phyloP scores from a whole-genome alignment of 1,140 invertebrate genomes.

The Planococcus citri region DNA sequence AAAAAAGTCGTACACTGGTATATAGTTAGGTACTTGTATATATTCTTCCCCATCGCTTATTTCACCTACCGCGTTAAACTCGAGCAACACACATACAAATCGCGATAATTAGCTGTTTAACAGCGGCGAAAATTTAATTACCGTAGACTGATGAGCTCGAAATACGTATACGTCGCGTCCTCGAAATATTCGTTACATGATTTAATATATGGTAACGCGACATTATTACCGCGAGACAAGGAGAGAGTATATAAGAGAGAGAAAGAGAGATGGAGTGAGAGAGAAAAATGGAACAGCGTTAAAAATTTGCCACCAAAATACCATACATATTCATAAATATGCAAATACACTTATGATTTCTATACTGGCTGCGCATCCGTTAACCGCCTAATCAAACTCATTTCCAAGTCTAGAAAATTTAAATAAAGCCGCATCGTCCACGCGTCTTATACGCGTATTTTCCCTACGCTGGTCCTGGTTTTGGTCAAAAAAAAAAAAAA shows the following conservation, averaged over 20 bases:
- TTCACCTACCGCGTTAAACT: too few relatives aligned
- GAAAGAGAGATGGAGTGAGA: neutral
- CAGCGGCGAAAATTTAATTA: neutral
- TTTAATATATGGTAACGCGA: neutral
- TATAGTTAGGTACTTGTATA: too few relatives aligned
- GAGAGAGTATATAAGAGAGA: neutral
- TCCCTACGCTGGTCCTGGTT: too few relatives aligned
- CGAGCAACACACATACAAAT: too few relatives aligned
- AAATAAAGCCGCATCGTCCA: neutral
- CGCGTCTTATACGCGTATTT: neutral
- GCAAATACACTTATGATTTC: neutral
- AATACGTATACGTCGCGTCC: neutral
- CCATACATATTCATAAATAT: conserved; percentile 8
- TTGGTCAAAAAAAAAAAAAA: neutral
- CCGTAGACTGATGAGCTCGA: neutral
- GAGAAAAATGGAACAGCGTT: conserved; percentile 2
- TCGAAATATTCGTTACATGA: neutral
- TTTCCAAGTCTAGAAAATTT: neutral
- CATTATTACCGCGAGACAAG: neutral
- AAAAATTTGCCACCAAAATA: neutral
- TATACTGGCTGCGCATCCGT: neutral
- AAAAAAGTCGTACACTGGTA: too few relatives aligned
- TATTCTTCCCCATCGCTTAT: too few relatives aligned
- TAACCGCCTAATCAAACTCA: neutral
- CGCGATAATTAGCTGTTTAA: too few relatives aligned